These are phyloP conservation scores for Platanista minor DNA, from an alignment of 2,113 vertebrate genomes.

Conservation along the genomic window DNA sequence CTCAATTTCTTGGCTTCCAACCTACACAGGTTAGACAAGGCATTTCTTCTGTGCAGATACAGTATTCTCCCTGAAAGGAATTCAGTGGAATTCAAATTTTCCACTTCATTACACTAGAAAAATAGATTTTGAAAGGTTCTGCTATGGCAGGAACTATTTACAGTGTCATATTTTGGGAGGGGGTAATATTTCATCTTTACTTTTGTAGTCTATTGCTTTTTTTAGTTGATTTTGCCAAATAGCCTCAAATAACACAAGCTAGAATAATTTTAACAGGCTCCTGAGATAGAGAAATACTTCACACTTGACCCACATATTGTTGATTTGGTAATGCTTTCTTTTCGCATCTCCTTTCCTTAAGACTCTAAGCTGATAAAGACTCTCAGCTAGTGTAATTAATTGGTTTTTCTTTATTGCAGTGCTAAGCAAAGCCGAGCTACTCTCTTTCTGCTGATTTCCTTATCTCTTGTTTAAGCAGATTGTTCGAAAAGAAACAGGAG, in stretches of 20 bases:
- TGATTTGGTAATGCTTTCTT: neutral
- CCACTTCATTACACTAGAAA: neutral
- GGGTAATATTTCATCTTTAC: neutral
- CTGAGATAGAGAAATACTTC: neutral
- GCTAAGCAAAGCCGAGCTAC: neutral
- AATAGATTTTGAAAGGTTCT: slow-evolving; percentile 13
- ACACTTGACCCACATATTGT: neutral
- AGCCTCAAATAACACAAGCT: neutral
- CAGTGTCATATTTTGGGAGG: neutral
- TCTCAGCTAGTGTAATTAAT: neutral
- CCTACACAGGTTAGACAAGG: neutral
- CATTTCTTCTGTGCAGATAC: neutral
- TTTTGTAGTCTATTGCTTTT: neutral
- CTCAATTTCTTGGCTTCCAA: too few species aligned
- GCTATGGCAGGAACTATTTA: neutral
- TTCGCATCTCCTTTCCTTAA: neutral
- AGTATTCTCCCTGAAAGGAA: neutral
- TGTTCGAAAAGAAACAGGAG: neutral
- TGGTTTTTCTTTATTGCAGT: neutral
- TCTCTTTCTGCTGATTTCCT: neutral
- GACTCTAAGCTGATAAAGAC: neutral
- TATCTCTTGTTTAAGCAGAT: neutral
- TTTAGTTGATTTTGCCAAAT: neutral
- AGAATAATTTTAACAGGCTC: neutral
- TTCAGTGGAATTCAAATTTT: neutral